Base-by-base conservation (phyloP, 2,113 vertebrate species). In the Lagopus muta region DNA sequence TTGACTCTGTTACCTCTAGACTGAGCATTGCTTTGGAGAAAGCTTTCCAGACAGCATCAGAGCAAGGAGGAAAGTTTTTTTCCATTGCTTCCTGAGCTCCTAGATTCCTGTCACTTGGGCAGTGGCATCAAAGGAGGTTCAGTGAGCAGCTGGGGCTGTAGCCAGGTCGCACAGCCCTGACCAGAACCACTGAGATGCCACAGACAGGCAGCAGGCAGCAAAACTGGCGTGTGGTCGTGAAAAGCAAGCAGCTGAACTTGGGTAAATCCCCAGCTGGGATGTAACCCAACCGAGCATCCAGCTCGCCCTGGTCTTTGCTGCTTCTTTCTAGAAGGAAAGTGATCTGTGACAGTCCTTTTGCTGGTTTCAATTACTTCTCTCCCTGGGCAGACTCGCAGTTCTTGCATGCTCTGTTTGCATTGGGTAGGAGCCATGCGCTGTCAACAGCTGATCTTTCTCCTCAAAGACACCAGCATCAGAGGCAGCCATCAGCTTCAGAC, bases 61-160 rank as follows among this genome's bases (percentile, higher is more conserved):
- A 61, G 36, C 64, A 80, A 47, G 72, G 57, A 81, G 73, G 50
- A 91, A 92, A 77, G 62, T 21, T 73, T 34, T 34, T 70, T 64
- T 38, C 36, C 6, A 1, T 38, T 54, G 70, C 52, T 61, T 13
- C 17, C 66, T 3, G 4, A 66, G 54, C 43, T 75, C 32, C 4
- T 3, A 76, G 57, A 27, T 36, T 90, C 47, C 48, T 70, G 3
- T 3, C 9, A 14, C 45, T 54, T 20, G 2, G 4, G 4, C 0
- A 4, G 3, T 1, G 24, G 42, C 77, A 73, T 38, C 2, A 0
- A 47, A 62, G 30, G 47, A 65, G 66, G 9, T n/a, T 72, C 8
- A 0, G 0, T n/a, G 65, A 22, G 55, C 2, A 0, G 45, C 50
- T 70, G 64, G 11, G 42, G 48, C 61, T 82, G 91, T 0, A 2